Evolutionary conservation across 2,797 vertebrate genomes (phyloP).

Genomic region (Anomalospiza imberbis): DNA sequence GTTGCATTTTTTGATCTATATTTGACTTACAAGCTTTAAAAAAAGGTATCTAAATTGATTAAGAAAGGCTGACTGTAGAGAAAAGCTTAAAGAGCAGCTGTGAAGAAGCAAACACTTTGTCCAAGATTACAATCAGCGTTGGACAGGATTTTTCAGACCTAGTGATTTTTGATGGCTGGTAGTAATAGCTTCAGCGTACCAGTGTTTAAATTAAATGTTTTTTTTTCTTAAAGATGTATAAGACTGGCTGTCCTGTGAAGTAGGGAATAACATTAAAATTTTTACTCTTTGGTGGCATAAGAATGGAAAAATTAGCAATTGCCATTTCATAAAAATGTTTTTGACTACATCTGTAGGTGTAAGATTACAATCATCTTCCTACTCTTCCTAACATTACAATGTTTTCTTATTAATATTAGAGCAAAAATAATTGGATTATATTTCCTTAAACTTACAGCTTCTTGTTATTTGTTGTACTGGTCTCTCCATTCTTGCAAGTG

Average conservation of each 20-base stretch:
- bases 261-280: not conserved
- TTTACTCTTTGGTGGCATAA: not conserved
- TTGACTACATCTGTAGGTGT: rapidly evolving
- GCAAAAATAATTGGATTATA: not conserved
- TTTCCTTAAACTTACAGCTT: not conserved
- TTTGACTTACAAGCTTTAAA: not conserved
- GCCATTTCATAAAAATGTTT: not conserved
- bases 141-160: not conserved
- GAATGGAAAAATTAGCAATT: not conserved
- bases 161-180: not conserved
- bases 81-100: not conserved
- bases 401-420: not conserved
- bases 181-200: not conserved
- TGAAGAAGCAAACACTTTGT: not conserved
- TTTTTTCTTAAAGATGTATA: not conserved
- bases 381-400: not conserved
- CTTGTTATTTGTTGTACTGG: not conserved
- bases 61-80: not conserved
- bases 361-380: not conserved
- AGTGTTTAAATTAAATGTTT: not conserved
- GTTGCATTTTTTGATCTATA: not conserved
- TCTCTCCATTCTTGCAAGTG: not conserved
- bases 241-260: not conserved
- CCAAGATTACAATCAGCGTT: not conserved
- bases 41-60: not conserved